A percentile compares a stretch with the other conserved stretches of the same genome.
phyloP scores from a whole-genome alignment of 2,113 vertebrate species.

The Heliornis fulica region DNA sequence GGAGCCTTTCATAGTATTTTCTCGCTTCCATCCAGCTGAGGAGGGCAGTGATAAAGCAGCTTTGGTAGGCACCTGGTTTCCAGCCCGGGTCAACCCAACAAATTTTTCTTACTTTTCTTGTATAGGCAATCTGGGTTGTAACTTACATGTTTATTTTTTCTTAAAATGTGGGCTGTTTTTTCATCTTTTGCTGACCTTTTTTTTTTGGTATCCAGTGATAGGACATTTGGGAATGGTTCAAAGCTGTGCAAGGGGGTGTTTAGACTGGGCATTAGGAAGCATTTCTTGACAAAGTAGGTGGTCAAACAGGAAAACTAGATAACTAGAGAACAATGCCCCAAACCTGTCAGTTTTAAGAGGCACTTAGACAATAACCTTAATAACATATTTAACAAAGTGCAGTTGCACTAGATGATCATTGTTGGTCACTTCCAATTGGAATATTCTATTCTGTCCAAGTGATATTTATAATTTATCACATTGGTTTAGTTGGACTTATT shows the following conservation, averaged over 20 bases:
- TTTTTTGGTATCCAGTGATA: not conserved
- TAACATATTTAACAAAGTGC: not conserved
- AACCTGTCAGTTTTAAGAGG: not conserved
- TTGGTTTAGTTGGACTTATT: not conserved
- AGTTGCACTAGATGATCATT: not conserved
- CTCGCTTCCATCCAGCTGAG: too few species aligned
- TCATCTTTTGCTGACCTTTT: not conserved
- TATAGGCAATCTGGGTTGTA: not conserved
- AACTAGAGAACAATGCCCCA: not conserved
- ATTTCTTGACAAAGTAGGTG: rapidly evolving
- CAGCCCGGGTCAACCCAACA: too few species aligned
- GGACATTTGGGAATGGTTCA: rapidly evolving
- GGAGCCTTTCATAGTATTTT: too few species aligned
- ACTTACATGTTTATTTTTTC: not conserved
- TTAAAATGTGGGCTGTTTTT: not conserved
- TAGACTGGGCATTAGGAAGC: not conserved
- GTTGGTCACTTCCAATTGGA: not conserved
- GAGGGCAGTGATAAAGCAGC: too few species aligned
- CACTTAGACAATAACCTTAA: not conserved
- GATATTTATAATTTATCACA: not conserved
- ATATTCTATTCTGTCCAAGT: not conserved
- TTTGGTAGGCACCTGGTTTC: too few species aligned
- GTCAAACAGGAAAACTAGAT: not conserved
- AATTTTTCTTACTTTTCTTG: not conserved
- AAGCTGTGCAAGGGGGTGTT: rapidly evolving